Conservation (phyloP, 2,888 invertebrate genomes). For the Drosophila nr. perissopoda region DNA sequence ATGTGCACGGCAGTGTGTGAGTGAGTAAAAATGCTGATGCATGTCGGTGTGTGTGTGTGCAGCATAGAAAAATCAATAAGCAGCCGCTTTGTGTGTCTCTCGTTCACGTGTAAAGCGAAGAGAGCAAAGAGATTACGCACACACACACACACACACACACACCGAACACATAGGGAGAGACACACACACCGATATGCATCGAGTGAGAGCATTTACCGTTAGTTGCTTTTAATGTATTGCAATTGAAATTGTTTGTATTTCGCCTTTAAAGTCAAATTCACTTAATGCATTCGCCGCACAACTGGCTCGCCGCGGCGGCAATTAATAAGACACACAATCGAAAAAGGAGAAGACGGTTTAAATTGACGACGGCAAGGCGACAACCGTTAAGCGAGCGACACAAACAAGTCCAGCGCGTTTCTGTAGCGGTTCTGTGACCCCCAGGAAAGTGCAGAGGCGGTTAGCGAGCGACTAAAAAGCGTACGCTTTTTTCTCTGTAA, state of each 20-base stretch:
- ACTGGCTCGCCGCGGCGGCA: not conserved
- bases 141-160: conserved; percentile 15
- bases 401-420: conserved; percentile 45
- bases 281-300: conserved; percentile 11
- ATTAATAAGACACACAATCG: not conserved
- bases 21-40: conserved; percentile 14
- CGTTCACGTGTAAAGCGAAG: conserved; percentile 40
- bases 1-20: conserved; percentile 8
- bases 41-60: conserved; percentile 19
- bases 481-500: conserved; percentile 28
- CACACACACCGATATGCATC: conserved; percentile 5
- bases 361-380: conserved; percentile 2
- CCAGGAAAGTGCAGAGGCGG: conserved; percentile 39
- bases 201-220: conserved; percentile 47
- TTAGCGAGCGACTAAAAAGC: conserved; percentile 16
- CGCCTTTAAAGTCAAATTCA: conserved; percentile 4
- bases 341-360: conserved; percentile 4
- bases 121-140: conserved; percentile 9
- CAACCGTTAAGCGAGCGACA: conserved; percentile 18
- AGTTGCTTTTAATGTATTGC: conserved; percentile 19
- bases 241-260: conserved; percentile 11
- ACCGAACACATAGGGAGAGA: not conserved
- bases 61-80: conserved; percentile 65
- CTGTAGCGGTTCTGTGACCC: conserved; percentile 53
- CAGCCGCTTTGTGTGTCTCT: conserved; percentile 20